These are phyloP conservation scores for Haemorhous mexicanus DNA, from an alignment of 2,113 vertebrate genomes.

Conservation along the genomic window DNA sequence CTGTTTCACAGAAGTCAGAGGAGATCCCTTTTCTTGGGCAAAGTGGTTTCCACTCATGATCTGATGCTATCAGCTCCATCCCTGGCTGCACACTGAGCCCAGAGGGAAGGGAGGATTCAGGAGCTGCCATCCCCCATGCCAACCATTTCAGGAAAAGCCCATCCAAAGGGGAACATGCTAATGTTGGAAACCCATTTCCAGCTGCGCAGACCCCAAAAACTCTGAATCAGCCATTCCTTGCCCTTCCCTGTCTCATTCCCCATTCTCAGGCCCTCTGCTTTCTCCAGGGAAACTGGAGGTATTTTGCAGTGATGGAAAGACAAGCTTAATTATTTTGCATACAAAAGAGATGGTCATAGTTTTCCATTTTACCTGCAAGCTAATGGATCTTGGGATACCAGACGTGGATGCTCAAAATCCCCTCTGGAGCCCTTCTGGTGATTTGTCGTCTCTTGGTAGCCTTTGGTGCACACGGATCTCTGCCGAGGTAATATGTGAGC, in stretches of 20 bases:
- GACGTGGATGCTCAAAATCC: constrained; percentile 51
- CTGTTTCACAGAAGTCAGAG: not conserved
- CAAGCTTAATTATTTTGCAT: constrained; percentile 21
- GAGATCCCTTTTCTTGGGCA: not conserved
- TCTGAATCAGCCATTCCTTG: not conserved
- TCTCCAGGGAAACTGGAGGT: constrained; percentile 50
- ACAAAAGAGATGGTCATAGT: constrained; percentile 7
- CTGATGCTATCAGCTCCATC: not conserved
- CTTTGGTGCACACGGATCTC: constrained; percentile 21
- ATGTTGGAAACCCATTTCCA: not conserved
- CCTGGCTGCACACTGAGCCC: not conserved
- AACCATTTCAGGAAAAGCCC: not conserved
- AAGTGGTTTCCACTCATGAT: not conserved
- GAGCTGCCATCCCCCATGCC: not conserved
- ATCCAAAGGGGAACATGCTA: not conserved
- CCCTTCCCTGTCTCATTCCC: not conserved
- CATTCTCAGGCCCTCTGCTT: not conserved
- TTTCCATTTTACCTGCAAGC: constrained; percentile 52
- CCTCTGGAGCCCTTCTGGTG: constrained; percentile 40
- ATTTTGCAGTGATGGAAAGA: constrained; percentile 42
- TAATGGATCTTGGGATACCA: constrained; percentile 55
- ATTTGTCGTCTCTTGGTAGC: constrained; percentile 36
- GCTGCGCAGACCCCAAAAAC: not conserved
- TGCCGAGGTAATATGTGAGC: constrained; percentile 29
- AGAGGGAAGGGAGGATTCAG: not conserved